Evolutionary conservation across 30 jellyfish, hydroid and myxozoan genomes (phyloP), one percentile per base, ranked within the genome.

Genomic region (Nemopilema nomurai): DNA sequence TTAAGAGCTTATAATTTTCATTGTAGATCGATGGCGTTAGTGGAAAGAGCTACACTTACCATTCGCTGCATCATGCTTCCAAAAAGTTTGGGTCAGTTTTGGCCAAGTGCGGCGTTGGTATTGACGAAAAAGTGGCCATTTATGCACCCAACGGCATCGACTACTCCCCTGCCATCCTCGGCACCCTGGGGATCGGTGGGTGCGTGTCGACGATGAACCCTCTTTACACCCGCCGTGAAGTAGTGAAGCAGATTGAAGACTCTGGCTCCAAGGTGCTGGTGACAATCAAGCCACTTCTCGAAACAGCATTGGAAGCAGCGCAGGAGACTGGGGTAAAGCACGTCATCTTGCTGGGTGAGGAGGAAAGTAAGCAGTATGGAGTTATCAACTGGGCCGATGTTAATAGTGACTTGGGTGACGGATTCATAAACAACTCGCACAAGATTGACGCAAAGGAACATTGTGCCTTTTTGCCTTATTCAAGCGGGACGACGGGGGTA

Each of bases 401-500:
- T 32, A 41, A 83, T 18, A 28, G 32, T 29, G 94, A 92, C 18
- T 77, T 72, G 50, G 91, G 79, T 18, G 87, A 53, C n/a, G 74
- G n/a, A 18, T 86, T 86, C 65, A 24, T 27, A 24, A 91, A 70
- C 66, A 57, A 32, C 27, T 62, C 92, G 25, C 32, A 24, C 27
- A 23, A 79, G 49, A 49, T 84, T 8, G 81, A 80, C 62, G 49
- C 69, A 31, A 41, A n/a, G 23, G 90, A 87, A 24, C 68, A 77
- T 77, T 67, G 87, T 49, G 97, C 97, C 0, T 78, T 83, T 62
- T 66, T 88, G 66, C 93, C 96, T 8, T 93, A 93, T 62, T 93
- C 98, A 28, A 93, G 98, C 74, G 98, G 98, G 0, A 93, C 98
- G 18, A 93, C 98, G 16, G 98, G 98, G 7, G 24, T 69, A 51